Evolutionary conservation across 2,888 invertebrate genomes (phyloP), one percentile per base, ranked within the genome.

Genomic region (Phanerotoma sp.): DNA sequence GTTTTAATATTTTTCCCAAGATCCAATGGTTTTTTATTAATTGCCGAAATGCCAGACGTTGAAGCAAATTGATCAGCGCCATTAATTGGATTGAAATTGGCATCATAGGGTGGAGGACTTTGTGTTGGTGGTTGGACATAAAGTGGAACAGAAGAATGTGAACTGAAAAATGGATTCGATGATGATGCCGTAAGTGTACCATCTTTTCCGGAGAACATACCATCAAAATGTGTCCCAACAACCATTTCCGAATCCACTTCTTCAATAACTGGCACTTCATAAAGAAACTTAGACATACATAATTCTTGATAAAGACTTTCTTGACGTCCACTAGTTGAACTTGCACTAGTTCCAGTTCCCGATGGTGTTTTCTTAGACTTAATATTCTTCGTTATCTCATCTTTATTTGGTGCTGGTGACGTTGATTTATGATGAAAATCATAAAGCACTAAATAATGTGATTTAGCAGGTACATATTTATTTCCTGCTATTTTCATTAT

Each of bases 351-450:
- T 72, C 56, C 84, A 68, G 77, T 85, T 72, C 64, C 84, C 70
- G 73, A 77, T 5, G 71, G 57, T 3, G 72, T 71, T 62, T 78
- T 79, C 64, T 77, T 79, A 16, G 69, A 69, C 61, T 74, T 77
- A 3, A 61, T 79, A 75, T 16, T 77, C 78, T 71, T 82, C 71
- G 67, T 79, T 21, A 66, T 66, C 9, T 74, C 74, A 25, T 73
- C 69, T 49, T 74, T 75, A 6, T 62, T 78, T 0, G 81, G 77
- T 18, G 81, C 80, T 2, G 80, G 78, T 1, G 80, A 79, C 2
- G 80, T 77, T 16, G 77, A 69, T 42, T 83, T 84, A 66, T 85
- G 86, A 70, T 85, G 83, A 78, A 88, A 87, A 67, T 88, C 88
- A 61, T 87, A 87, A 1, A 88, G 83, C 15, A 88, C 80, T 42